phyloP scores from a whole-genome alignment of 2,113 vertebrate species.

The Cervus canadensis region DNA sequence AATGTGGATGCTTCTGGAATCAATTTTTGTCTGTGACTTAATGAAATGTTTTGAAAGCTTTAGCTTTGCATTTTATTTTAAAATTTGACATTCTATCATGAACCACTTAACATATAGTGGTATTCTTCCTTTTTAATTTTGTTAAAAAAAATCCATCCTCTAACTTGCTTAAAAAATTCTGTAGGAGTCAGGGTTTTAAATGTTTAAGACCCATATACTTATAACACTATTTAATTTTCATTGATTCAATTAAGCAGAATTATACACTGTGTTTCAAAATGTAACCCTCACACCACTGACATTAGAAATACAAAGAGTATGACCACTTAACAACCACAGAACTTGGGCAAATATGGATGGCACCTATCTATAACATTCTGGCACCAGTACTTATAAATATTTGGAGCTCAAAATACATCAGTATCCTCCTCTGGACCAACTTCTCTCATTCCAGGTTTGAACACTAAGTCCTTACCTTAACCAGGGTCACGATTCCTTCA shows the following conservation, averaged over 20 bases:
- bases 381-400: not conserved
- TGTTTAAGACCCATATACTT: not conserved
- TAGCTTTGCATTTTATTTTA: not conserved
- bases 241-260: not conserved
- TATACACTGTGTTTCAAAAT: not conserved
- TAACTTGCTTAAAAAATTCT: not conserved
- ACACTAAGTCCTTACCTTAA: slow-evolving; percentile 84
- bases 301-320: not conserved
- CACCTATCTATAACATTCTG: not conserved
- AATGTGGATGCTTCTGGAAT: not conserved
- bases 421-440: not conserved
- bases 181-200: not conserved
- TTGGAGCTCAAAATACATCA: not conserved
- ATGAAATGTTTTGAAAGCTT: slow-evolving; percentile 24
- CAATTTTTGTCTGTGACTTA: not conserved
- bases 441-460: not conserved
- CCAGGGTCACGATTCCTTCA: slow-evolving; percentile 89
- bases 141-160: not conserved
- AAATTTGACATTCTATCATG: slow-evolving; percentile 4
- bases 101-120: not conserved
- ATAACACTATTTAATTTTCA: not conserved
- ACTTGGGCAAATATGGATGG: not conserved
- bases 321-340: not conserved
- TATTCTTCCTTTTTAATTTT: not conserved
- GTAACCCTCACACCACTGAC: not conserved